A percentile compares a stretch with the other conserved stretches of the same genome.
phyloP scores from a whole-genome alignment of 2,888 invertebrate genomes.

The Hypolimnas misippus region DNA sequence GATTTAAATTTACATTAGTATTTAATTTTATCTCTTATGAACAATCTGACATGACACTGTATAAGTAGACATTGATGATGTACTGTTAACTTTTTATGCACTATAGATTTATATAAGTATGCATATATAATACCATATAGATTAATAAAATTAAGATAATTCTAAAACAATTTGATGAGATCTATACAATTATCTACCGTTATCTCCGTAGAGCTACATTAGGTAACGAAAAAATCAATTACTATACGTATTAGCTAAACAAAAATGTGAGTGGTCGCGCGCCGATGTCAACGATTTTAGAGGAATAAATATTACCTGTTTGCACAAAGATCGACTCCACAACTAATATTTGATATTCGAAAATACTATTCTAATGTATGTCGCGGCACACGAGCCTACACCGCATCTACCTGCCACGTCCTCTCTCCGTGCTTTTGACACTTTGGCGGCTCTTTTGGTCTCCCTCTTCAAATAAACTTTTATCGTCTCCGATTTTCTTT shows the following conservation, averaged over 20 bases:
- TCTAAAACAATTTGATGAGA: slow-evolving; percentile 65
- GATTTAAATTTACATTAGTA: slow-evolving; percentile 80
- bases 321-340: slow-evolving; percentile 79
- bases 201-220: slow-evolving; percentile 69
- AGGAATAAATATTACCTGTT: slow-evolving; percentile 82
- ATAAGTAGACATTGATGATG: slow-evolving; percentile 12
- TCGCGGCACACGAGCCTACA: slow-evolving; percentile 63
- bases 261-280: slow-evolving; percentile 77
- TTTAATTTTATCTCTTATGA: slow-evolving; percentile 75
- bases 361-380: slow-evolving; percentile 83
- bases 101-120: not conserved
- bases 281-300: slow-evolving; percentile 78
- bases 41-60: slow-evolving; percentile 75
- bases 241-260: slow-evolving; percentile 72
- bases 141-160: slow-evolving; percentile 14
- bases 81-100: not conserved
- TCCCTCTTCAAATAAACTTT: slow-evolving; percentile 40
- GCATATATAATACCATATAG: not conserved
- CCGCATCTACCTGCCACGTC: slow-evolving; percentile 47
- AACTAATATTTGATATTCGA: slow-evolving; percentile 82
- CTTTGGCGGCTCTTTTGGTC: slow-evolving; percentile 78
- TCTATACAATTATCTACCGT: slow-evolving; percentile 61
- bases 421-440: slow-evolving; percentile 62
- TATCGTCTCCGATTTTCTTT: slow-evolving; percentile 8
- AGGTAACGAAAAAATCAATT: slow-evolving; percentile 77